A percentile compares a stretch with the other conserved stretches of the same genome.
Evolutionary conservation across 2,113 vertebrate species (phyloP).

Genomic region (Dermatemys mawii): DNA sequence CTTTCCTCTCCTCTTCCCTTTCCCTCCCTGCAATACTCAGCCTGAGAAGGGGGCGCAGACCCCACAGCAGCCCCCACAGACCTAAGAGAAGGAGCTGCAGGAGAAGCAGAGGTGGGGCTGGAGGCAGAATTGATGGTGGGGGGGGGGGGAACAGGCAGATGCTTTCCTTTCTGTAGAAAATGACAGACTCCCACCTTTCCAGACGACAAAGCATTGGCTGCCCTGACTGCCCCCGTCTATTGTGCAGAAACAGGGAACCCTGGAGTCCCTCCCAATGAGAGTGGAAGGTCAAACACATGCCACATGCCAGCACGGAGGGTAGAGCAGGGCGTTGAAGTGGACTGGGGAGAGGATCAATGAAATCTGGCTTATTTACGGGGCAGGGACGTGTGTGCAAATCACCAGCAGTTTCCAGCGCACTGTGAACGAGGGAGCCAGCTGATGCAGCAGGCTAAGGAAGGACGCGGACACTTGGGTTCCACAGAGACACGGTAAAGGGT

Average conservation of each 20-base stretch:
- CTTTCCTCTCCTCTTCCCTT: too few species aligned
- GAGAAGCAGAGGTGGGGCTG: not conserved
- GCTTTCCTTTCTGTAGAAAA: not conserved
- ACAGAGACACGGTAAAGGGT: not conserved
- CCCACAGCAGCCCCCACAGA: too few species aligned
- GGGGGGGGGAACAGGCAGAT: not conserved
- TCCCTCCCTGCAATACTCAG: not conserved
- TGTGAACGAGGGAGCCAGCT: not conserved
- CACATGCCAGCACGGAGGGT: not conserved
- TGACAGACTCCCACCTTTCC: not conserved
- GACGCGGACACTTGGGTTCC: not conserved
- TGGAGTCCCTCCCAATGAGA: not conserved
- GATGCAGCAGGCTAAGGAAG: not conserved
- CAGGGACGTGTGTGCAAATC: not conserved
- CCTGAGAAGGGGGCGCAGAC: not conserved
- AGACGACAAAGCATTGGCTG: not conserved
- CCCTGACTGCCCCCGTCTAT: not conserved
- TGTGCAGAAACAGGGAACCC: not conserved
- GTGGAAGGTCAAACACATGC: not conserved
- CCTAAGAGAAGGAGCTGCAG: not conserved
- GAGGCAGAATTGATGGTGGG: not conserved
- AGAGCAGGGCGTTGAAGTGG: not conserved
- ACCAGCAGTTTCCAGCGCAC: not conserved
- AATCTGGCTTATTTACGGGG: not conserved
- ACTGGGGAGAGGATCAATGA: not conserved